Evolutionary conservation across 2,797 vertebrate species (phyloP), one percentile per base, ranked within the genome.

Genomic region (Chiloscyllium punctatum): DNA sequence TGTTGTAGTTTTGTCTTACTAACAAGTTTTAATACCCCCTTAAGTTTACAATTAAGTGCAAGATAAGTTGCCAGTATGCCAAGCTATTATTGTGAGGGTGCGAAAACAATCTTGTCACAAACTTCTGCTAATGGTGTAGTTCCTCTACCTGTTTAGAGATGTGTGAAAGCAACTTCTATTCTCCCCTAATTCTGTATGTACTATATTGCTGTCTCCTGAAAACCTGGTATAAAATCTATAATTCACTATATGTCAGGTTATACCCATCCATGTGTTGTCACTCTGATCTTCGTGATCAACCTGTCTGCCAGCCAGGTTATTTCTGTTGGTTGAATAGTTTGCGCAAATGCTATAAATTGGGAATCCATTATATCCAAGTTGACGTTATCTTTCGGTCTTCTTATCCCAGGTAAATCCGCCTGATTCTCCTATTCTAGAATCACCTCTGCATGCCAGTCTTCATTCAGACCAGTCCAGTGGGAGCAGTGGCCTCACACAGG

Each of bases 361-460:
- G 15, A 13, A 66, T 7, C 66, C 9, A 37, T 69, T 69, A 13
- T 23, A 69, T 92, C 66, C 69, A 33, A 69, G 37, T 69, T 68
- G 62, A 37, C 68, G 53, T 33, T 4, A 23, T 37, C 88, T 69
- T 69, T 95, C 30, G 66, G 11, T 82, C 21, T 97, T 96, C 96
- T 95, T 96, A 95, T 96, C 96, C 94, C 96, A 98, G 99, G 98
- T 99, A 69, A 98, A 98, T 96, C 99, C 98, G 94, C 99, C 99
- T 30, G 98, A 98, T 91, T 99, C 99, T 21, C 99, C 99, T 11
- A 97, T 97, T 68, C 97, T 97, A 4, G 98, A 97, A 0, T 99
- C 99, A 57, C 99, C 99, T 77, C 97, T 99, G 68, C 99, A 99
- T 96, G 98, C 98, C 97, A 99, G 99, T 97, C 98, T 99, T 96